Evolutionary conservation across 2,797 vertebrate genomes (phyloP).

Genomic region (Myiothlypis chrysogaster): DNA sequence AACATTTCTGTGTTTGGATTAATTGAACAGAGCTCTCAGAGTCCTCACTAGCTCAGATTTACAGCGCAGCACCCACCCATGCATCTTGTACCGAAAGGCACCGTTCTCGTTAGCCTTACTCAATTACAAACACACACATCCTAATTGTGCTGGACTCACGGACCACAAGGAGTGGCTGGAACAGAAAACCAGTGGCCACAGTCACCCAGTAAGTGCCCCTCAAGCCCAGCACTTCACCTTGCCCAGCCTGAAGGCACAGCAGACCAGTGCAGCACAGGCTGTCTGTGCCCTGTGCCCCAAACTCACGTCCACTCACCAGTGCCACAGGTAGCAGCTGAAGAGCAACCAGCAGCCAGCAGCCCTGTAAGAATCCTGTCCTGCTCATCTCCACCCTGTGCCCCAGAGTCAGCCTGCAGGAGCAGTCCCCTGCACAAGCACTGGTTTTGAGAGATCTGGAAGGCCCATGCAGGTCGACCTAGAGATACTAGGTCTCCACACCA

Average conservation of each 20-base stretch:
- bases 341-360: neutral
- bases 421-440: accelerated
- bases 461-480: accelerated
- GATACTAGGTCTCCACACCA: neutral
- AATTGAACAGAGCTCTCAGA: neutral
- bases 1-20: conserved; percentile 26
- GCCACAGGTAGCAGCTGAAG: neutral
- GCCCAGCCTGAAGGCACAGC: neutral
- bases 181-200: neutral
- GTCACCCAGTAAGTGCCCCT: neutral
- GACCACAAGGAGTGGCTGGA: accelerated
- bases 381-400: neutral
- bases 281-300: accelerated
- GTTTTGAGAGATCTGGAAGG: neutral
- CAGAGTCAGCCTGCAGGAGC: neutral
- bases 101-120: neutral
- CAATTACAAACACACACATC: neutral
- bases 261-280: accelerated
- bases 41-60: neutral
- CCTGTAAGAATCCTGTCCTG: accelerated
- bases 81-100: neutral
- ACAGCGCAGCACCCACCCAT: neutral
- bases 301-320: accelerated
- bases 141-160: neutral
- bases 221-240: neutral